Conservation (phyloP, 2,888 invertebrate species). For the Teleiodes luculella region DNA sequence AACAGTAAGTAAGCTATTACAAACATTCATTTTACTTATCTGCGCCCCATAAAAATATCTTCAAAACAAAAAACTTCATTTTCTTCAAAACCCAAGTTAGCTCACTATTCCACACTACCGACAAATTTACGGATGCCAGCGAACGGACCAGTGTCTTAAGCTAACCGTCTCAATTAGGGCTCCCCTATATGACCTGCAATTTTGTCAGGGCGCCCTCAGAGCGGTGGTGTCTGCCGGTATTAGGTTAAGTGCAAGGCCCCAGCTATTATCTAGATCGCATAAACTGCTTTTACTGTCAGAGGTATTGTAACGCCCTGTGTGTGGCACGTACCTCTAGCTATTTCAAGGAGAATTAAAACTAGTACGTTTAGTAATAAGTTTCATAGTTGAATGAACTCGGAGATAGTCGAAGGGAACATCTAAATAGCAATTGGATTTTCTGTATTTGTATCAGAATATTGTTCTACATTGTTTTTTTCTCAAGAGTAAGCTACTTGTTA, state of each 20-base stretch:
- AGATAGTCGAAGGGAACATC: too few relatives aligned
- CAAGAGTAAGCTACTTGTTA: too few relatives aligned
- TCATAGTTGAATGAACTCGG: too few relatives aligned
- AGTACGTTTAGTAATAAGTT: neutral
- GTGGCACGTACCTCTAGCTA: constrained; percentile 17
- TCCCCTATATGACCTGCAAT: constrained; percentile 73
- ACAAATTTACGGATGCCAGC: constrained; percentile 61
- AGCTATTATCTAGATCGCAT: constrained; percentile 23
- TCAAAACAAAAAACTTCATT: neutral
- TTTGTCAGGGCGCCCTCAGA: constrained; percentile 58
- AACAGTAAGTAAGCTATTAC: too few relatives aligned
- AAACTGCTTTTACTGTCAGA: constrained; percentile 38
- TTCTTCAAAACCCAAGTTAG: neutral
- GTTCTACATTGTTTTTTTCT: too few relatives aligned
- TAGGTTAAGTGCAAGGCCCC: constrained; percentile 57
- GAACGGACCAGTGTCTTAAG: constrained; percentile 66
- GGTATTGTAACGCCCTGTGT: constrained; percentile 38
- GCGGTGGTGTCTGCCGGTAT: constrained; percentile 47
- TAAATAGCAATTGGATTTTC: too few relatives aligned
- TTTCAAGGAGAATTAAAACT: neutral
- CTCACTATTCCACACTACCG: neutral
- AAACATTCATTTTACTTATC: too few relatives aligned
- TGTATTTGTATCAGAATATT: too few relatives aligned
- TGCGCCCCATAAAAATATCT: too few relatives aligned
- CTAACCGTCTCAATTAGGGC: constrained; percentile 77